Conservation (phyloP, 2,797 vertebrate genomes). For the Leuciscus waleckii region DNA sequence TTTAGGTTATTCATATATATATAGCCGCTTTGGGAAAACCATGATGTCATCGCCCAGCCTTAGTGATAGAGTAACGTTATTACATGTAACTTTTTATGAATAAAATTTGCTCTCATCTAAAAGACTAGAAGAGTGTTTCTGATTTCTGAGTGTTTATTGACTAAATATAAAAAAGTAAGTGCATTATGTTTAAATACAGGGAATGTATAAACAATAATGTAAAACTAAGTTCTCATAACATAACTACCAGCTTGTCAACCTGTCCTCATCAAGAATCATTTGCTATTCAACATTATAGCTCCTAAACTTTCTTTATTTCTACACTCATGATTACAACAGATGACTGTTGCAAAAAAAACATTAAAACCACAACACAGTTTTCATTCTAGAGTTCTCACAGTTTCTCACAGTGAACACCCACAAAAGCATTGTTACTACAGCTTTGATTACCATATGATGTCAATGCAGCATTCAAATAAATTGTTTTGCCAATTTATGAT, state of each 20-base stretch:
- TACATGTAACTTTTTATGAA: background rate
- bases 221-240: background rate
- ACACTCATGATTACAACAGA: background rate
- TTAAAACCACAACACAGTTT: background rate
- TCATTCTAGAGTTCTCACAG: background rate
- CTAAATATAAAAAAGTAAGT: background rate
- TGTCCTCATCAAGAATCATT: background rate
- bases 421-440: background rate
- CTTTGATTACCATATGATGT: background rate
- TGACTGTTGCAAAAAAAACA: background rate
- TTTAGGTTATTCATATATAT: no score
- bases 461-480: background rate
- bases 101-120: background rate
- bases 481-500: background rate
- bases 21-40: no score
- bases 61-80: background rate
- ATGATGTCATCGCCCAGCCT: background rate
- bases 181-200: background rate
- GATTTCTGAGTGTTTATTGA: background rate
- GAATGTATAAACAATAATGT: background rate
- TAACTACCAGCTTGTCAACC: background rate
- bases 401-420: background rate
- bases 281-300: background rate
- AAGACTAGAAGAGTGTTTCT: background rate
- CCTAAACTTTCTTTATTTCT: background rate